A percentile compares a stretch with the other conserved stretches of the same genome.
These are phyloP conservation scores for Anguilla anguilla DNA, from an alignment of 2,797 vertebrate genomes.

Conservation along the genomic window DNA sequence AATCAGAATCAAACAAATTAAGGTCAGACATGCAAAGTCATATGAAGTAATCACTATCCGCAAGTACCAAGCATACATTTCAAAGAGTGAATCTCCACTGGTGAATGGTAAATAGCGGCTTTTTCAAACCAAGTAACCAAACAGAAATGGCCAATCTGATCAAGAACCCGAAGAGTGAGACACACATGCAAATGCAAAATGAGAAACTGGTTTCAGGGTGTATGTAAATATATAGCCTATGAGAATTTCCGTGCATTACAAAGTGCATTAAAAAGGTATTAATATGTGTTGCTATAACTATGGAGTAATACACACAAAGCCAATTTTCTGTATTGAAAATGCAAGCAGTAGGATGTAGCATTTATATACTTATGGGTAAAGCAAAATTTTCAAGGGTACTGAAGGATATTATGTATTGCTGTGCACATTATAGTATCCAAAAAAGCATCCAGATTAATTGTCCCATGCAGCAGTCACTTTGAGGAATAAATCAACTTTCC, in stretches of 20 bases:
- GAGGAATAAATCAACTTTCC: conserved; percentile 38
- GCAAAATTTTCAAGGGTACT: not conserved
- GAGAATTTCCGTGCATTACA: too few species aligned
- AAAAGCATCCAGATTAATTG: conserved; percentile 44
- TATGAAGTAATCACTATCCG: too few species aligned
- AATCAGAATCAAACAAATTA: too few species aligned
- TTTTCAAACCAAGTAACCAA: too few species aligned
- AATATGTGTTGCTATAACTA: not conserved
- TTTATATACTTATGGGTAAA: not conserved
- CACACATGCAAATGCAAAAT: not conserved
- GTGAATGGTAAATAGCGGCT: too few species aligned
- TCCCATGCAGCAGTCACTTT: conserved; percentile 38
- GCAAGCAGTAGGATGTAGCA: not conserved
- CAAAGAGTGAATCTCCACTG: too few species aligned
- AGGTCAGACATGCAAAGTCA: too few species aligned
- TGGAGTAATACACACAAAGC: not conserved
- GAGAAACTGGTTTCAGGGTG: not conserved
- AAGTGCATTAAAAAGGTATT: not conserved
- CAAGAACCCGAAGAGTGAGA: too few species aligned
- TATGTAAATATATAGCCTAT: too few species aligned
- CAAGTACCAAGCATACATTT: too few species aligned
- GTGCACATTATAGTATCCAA: not conserved
- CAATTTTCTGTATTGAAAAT: not conserved
- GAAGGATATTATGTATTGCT: not conserved
- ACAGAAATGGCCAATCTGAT: too few species aligned